Conservation (phyloP, 2,113 vertebrate genomes). For the Atrichornis clamosus region DNA sequence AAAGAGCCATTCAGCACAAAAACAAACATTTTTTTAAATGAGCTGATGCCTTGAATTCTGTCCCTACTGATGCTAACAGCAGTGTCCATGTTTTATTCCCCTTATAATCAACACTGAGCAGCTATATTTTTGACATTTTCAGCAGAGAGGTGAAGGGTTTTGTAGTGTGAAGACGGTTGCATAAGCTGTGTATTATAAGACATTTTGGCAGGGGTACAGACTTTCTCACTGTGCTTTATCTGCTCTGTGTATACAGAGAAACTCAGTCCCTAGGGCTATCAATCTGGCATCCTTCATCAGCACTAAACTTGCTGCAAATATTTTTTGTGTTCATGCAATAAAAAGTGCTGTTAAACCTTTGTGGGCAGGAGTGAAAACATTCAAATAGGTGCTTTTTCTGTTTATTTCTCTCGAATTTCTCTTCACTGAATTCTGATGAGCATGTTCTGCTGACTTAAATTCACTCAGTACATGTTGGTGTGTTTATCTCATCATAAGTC, state of each 20-base stretch:
- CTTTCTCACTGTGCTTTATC: conserved; percentile 20
- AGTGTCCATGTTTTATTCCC: not conserved
- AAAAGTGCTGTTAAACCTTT: not conserved
- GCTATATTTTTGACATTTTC: not conserved
- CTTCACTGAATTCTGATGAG: not conserved
- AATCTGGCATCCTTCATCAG: conserved; percentile 36
- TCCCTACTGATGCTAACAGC: not conserved
- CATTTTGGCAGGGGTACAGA: conserved; percentile 47
- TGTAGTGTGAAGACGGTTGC: conserved; percentile 7
- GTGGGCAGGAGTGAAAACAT: not conserved
- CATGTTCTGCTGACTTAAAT: not conserved
- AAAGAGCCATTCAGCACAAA: conserved; percentile 6
- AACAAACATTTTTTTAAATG: not conserved
- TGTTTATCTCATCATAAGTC: not conserved
- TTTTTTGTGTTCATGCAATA: not conserved
- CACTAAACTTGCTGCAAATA: conserved; percentile 26
- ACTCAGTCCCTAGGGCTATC: conserved; percentile 34
- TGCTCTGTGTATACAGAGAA: conserved; percentile 18
- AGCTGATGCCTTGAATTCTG: not conserved
- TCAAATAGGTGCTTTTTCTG: not conserved
- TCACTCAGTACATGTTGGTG: not conserved
- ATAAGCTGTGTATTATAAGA: conserved; percentile 29
- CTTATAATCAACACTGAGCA: not conserved
- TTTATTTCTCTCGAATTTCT: not conserved
- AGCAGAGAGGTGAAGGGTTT: not conserved